Evolutionary conservation across 2,113 vertebrate species (phyloP), one percentile per base, ranked within the genome.

Genomic region (Tonatia bakeri): DNA sequence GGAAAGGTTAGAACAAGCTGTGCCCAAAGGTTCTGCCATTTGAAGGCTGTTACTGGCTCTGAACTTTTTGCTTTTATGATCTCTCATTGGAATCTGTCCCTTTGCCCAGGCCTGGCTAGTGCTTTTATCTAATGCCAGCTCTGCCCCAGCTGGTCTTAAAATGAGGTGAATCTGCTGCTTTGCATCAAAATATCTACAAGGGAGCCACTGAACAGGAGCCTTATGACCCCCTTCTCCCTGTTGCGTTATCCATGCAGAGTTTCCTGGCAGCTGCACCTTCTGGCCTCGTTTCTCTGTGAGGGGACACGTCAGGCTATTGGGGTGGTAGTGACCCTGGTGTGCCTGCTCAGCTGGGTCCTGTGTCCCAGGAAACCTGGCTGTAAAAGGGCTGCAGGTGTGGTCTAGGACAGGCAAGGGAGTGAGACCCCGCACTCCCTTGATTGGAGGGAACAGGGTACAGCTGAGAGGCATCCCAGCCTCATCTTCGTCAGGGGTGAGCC

Each of bases 131-230:
- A 36, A 43, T 7, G 50, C 61, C 56, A 45, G 61, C 54, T 95
- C 79, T 77, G 84, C 17, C 75, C 26, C 67, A 38, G 87, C 52
- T 90, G 85, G 50, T 90, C 91, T 90, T 80, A 22, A 67, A 65
- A 16, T 0, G 1, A 94, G 96, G 77, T 43, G 47, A 52, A 17
- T 81, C 76, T 84, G 76, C 24, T 38, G 65, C 70, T 90, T 54
- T 47, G 61, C 38, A 14, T 14, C 0, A 7, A 64, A 54, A n/a
- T 72, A 36, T 14, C 45, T 87, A 73, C 72, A 64, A 54, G 16
- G 43, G 33, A 93, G 70, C 15, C 50, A 33, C 19, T 26, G 7
- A 43, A 17, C 4, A 45, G 59, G 82, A 7, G 11, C 47, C 33
- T 54, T 1, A 0, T 6, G 15, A 8, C 5, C 47, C 3, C 22